Evolutionary conservation across 2,888 invertebrate genomes (phyloP).

Genomic region (Pachycephus smyrnensis): DNA sequence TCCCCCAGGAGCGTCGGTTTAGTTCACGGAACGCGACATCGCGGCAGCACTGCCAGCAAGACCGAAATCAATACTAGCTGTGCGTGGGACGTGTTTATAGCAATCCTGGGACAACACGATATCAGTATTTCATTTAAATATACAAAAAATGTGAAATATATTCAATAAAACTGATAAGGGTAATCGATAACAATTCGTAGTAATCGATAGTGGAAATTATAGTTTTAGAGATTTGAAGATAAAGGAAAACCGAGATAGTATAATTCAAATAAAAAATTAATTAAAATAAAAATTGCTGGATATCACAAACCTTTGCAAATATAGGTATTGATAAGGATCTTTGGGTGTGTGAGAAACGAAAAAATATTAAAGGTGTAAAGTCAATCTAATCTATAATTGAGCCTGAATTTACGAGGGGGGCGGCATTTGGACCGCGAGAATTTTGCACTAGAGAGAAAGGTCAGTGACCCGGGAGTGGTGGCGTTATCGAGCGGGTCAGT

Average conservation of each 20-base stretch:
- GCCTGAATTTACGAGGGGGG: background rate
- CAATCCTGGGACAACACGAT: constrained; percentile 53
- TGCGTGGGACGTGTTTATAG: constrained; percentile 55
- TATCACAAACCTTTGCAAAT: background rate
- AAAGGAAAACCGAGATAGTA: background rate
- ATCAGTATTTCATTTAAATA: constrained; percentile 20
- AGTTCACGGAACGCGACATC: constrained; percentile 57
- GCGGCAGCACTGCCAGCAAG: constrained; percentile 62
- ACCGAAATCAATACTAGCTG: constrained; percentile 64
- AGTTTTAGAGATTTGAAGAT: background rate
- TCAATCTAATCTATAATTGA: background rate
- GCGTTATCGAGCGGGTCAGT: constrained; percentile 72
- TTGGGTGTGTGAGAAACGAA: background rate
- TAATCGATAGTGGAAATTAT: background rate
- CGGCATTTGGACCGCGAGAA: constrained; percentile 34
- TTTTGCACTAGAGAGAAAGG: constrained; percentile 55
- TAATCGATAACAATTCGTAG: background rate
- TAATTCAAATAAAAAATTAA: background rate
- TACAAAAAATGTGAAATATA: background rate
- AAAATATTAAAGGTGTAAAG: background rate
- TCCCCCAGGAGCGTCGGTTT: constrained; percentile 34
- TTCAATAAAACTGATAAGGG: background rate
- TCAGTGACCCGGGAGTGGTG: constrained; percentile 63
- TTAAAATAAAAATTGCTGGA: background rate
- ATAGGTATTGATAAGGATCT: background rate